A percentile compares a stretch with the other conserved stretches of the same genome.
These are phyloP conservation scores for Rhopilema esculentum DNA, from an alignment of 30 jellyfish, hydroid and myxozoan genomes.

Conservation along the genomic window DNA sequence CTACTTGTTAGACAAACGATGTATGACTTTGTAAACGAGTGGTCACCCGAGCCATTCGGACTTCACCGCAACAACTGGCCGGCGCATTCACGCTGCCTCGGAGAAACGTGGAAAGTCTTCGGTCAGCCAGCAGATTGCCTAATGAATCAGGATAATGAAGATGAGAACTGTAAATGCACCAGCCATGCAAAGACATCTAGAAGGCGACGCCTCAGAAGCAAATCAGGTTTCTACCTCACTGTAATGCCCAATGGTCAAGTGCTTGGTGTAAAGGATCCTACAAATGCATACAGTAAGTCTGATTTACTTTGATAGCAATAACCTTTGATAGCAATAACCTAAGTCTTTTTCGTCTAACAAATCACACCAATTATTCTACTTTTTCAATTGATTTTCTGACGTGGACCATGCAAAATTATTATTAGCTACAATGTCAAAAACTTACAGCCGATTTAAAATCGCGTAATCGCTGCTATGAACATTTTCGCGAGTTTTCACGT, in stretches of 20 bases:
- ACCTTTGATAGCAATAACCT: no score
- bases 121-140: conserved; percentile 38
- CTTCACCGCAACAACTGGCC: conserved; percentile 31
- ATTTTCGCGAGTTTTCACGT: no score
- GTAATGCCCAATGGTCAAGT: conserved; percentile 99
- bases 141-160: conserved; percentile 43
- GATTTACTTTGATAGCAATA: not conserved
- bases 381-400: no score
- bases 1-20: conserved; percentile 68
- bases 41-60: conserved; percentile 67
- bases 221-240: conserved; percentile 94
- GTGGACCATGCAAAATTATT: no score
- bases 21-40: conserved; percentile 83
- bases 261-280: conserved; percentile 87
- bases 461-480: no score
- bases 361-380: not conserved
- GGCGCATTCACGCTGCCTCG: conserved; percentile 26
- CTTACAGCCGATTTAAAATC: no score
- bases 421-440: no score
- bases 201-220: conserved; percentile 92
- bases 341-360: not conserved
- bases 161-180: conserved; percentile 77
- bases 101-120: conserved; percentile 26
- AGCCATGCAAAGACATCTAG: conserved; percentile 96
- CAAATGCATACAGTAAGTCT: conserved; percentile 93